Evolutionary conservation across 2,888 invertebrate genomes (phyloP), one percentile per base, ranked within the genome.

Genomic region (Zelleria hepariella): DNA sequence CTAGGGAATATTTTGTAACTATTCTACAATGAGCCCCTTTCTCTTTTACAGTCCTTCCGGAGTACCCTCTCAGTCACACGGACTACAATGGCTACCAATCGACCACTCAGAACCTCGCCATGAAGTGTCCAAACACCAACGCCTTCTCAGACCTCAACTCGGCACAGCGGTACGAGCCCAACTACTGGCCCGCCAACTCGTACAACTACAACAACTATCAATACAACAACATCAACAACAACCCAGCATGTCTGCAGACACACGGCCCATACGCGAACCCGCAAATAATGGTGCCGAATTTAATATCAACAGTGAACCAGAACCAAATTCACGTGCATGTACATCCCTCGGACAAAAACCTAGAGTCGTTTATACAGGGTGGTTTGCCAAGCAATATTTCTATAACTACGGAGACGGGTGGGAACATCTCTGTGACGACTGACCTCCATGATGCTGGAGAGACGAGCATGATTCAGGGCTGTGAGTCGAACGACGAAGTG

Each of bases 261-360:
- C 92, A 92, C 68, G 89, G 92, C 64, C 86, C 90, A 4, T 92
- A 92, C 77, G 89, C 93, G 0, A 86, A 86, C 59, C 91, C 93
- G 2, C 91, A 92, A 60, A 93, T 95, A 92, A 92, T 95, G 21
- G 90, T 95, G 0, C 95, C 95, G 0, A 94, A 94, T 70, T 85
- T 95, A 0, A 94, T 95, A 77, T 95, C 95, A 51, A 95, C 95
- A 24, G 95, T 95, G 59, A 95, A 95, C 75, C 95, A 95, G 79
- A 95, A 95, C 78, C 95, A 95, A 87, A 95, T 95, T 62, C 95
- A 96, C 73, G 90, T 95, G 23, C 95, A 95, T 70, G 78, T 94
- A 26, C 95, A 95, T 77, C 85, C 91, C 20, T 82, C 89, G 5
- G 93, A 93, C 58, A 93, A 93, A 74, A 92, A 92, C 65, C 68